phyloP scores from a whole-genome alignment of 2,888 invertebrate species.

The Fabriciana adippe region DNA sequence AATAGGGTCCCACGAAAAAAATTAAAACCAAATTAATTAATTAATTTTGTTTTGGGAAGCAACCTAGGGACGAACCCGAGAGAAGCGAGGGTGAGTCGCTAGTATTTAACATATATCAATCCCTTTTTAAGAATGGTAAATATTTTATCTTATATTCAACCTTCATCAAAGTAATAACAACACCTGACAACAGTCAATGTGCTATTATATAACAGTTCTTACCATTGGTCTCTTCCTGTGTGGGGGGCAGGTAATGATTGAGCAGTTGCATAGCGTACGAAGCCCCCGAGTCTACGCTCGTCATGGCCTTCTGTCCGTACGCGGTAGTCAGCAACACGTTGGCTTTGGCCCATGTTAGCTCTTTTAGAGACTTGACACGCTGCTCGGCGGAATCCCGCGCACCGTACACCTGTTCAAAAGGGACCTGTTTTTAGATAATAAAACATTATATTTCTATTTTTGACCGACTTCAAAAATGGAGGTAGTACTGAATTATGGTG shows the following conservation, averaged over 20 bases:
- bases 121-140: no score
- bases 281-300: constrained; percentile 86
- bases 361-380: constrained; percentile 85
- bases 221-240: constrained; percentile 76
- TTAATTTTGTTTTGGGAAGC: no score
- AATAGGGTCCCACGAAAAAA: no score
- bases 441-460: not conserved
- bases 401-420: constrained; percentile 62
- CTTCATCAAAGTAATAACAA: not conserved
- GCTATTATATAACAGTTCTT: constrained; percentile 41
- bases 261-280: constrained; percentile 86
- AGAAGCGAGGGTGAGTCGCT: no score
- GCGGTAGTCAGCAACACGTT: constrained; percentile 86
- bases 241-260: constrained; percentile 86
- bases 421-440: constrained; percentile 6
- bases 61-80: no score
- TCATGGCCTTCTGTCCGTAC: constrained; percentile 85
- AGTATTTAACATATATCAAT: no score
- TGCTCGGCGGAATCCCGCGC: constrained; percentile 78
- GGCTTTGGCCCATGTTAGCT: constrained; percentile 87
- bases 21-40: no score
- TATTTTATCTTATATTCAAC: no score
- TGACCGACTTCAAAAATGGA: no score
- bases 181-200: no score
- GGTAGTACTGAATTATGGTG: no score